Percentiles rank a stretch among this genome's conserved stretches.
These are phyloP conservation scores for Luidia sarsii DNA, from an alignment of 53 echinoderm and acorn worm genomes.

Conservation along the genomic window DNA sequence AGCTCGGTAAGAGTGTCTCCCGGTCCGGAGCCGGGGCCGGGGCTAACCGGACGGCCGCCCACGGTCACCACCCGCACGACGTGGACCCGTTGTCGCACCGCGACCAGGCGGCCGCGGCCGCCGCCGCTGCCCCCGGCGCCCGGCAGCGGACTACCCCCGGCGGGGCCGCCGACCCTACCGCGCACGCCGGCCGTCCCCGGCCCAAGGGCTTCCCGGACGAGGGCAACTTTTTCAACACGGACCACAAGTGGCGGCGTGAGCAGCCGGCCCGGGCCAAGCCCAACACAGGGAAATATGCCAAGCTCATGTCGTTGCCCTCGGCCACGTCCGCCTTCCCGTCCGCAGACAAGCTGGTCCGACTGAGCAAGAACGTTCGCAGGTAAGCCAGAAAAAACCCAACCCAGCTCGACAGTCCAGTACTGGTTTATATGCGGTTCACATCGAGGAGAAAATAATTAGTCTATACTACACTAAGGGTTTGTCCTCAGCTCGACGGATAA, in stretches of 20 bases:
- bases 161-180: not conserved
- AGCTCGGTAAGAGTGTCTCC: constrained; percentile 68
- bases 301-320: constrained; percentile 42
- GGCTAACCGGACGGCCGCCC: constrained; percentile 24
- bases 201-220: constrained; percentile 68
- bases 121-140: not conserved
- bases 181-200: constrained; percentile 16
- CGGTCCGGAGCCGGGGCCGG: constrained; percentile 35
- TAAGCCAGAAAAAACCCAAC: too few relatives aligned
- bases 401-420: too few relatives aligned
- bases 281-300: constrained; percentile 66
- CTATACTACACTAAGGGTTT: too few relatives aligned
- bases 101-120: not conserved
- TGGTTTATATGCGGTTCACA: too few relatives aligned
- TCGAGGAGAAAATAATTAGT: too few relatives aligned
- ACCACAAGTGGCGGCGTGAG: constrained; percentile 30
- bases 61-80: constrained; percentile 26
- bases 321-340: constrained; percentile 18
- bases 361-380: constrained; percentile 22
- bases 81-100: constrained; percentile 5
- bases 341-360: constrained; percentile 35
- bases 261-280: constrained; percentile 47
- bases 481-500: too few relatives aligned
- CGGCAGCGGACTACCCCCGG: constrained; percentile 25
- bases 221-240: constrained; percentile 62